Conservation (phyloP, 2,113 vertebrate genomes). For the Chlamydotis undulata region DNA sequence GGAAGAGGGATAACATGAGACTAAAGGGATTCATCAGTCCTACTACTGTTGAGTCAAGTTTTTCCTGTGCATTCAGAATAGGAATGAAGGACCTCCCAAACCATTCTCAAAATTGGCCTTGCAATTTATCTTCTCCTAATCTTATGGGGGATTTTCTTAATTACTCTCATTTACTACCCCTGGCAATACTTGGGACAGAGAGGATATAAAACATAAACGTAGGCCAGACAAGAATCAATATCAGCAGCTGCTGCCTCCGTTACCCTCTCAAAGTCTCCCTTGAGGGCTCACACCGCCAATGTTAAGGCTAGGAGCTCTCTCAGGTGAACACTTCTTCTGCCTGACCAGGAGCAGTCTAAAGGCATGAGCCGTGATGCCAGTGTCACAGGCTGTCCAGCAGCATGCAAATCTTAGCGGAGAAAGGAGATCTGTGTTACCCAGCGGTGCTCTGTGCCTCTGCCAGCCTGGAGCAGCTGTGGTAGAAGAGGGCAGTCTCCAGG, state of each 20-base stretch:
- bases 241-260: accelerated
- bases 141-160: background rate
- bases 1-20: accelerated
- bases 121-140: background rate
- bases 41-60: background rate
- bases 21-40: background rate
- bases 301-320: background rate
- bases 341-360: background rate
- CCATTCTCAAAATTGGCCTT: background rate
- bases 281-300: accelerated
- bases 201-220: background rate
- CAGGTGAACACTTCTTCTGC: background rate
- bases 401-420: accelerated
- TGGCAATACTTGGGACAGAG: background rate
- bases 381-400: background rate
- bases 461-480: background rate
- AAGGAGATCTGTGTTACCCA: background rate
- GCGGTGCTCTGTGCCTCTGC: background rate
- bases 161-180: background rate
- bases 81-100: background rate
- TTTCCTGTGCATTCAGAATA: background rate
- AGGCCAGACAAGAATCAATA: background rate
- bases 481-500: background rate
- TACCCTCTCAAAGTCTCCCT: background rate
- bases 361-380: background rate